These are phyloP conservation scores for Protodeltote pygarga DNA, from an alignment of 2,888 invertebrate genomes.

Conservation along the genomic window DNA sequence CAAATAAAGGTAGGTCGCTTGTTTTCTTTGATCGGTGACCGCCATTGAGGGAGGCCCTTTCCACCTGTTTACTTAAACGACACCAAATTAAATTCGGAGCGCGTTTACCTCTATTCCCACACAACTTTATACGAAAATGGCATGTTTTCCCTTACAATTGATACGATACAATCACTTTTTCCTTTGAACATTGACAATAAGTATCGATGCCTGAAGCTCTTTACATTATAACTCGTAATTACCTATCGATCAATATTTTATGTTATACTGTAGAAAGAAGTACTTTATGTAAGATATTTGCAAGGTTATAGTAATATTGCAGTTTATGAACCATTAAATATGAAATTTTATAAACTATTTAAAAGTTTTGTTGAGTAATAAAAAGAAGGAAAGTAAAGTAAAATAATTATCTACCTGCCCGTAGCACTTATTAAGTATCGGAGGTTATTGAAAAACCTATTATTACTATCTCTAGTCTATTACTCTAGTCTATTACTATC, in stretches of 20 bases:
- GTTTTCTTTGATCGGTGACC: conserved; percentile 25
- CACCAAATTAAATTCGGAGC: conserved; percentile 32
- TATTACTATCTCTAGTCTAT: too few species aligned
- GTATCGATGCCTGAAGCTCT: background rate
- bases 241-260: too few species aligned
- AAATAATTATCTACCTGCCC: too few species aligned
- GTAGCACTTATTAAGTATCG: too few species aligned
- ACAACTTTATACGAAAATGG: conserved; percentile 11
- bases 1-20: conserved; percentile 24
- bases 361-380: background rate
- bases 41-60: conserved; percentile 4
- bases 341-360: background rate
- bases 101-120: background rate
- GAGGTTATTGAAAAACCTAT: too few species aligned
- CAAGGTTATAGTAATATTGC: background rate
- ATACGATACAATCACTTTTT: conserved; percentile 9
- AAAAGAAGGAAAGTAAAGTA: too few species aligned
- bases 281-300: too few species aligned
- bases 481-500: too few species aligned
- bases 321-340: background rate
- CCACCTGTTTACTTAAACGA: conserved; percentile 43
- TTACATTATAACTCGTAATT: conserved; percentile 1
- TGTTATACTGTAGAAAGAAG: background rate
- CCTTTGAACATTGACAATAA: conserved; percentile 6
- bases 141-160: conserved; percentile 13